Conservation (phyloP, 2,113 vertebrate genomes). For the Castor canadensis region DNA sequence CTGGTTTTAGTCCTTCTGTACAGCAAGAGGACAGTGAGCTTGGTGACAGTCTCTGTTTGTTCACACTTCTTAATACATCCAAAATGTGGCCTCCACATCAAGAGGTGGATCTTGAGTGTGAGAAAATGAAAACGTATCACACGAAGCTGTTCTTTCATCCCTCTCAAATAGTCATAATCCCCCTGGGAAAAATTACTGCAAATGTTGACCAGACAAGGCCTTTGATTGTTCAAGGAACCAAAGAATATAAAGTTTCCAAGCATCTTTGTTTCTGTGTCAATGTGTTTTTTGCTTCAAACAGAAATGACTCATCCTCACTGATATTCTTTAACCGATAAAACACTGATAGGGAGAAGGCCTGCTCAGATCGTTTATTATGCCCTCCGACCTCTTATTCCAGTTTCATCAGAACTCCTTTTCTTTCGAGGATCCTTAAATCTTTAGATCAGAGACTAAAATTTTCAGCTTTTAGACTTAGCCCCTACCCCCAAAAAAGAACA, state of each 20-base stretch:
- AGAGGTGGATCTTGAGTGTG: conserved; percentile 17
- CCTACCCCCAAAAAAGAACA: neutral
- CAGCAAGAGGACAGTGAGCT: neutral
- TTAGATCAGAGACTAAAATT: conserved; percentile 5
- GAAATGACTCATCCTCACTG: conserved; percentile 46
- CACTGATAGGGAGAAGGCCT: neutral
- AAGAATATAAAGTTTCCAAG: conserved; percentile 61
- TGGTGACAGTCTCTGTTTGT: neutral
- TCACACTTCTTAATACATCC: neutral
- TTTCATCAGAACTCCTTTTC: conserved; percentile 35
- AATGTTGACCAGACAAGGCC: conserved; percentile 41
- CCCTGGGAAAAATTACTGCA: conserved; percentile 45
- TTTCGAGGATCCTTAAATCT: neutral
- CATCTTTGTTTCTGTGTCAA: conserved; percentile 64
- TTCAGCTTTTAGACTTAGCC: neutral
- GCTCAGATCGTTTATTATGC: neutral
- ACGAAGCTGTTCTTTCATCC: conserved; percentile 28
- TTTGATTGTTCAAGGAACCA: conserved; percentile 59
- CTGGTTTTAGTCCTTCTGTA: neutral
- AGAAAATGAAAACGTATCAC: conserved; percentile 10
- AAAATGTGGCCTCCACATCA: neutral
- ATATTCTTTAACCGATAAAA: conserved; percentile 46
- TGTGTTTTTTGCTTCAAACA: conserved; percentile 51
- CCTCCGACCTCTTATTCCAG: neutral
- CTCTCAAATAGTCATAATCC: conserved; percentile 2